Evolutionary conservation across 2,797 vertebrate species (phyloP).

Genomic region (Lateolabrax maculatus): DNA sequence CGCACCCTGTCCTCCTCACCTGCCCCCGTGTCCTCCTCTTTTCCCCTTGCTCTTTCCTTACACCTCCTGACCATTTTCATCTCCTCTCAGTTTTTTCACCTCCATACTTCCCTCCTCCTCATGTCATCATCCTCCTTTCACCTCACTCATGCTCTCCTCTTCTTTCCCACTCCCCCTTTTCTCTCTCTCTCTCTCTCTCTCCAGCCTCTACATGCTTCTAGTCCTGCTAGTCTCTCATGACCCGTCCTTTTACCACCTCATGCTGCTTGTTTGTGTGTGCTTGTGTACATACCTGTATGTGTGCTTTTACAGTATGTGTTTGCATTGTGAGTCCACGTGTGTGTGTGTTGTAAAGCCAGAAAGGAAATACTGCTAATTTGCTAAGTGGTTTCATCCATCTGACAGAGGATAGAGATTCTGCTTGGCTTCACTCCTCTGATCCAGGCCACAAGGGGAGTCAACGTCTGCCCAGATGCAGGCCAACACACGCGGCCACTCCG

Average conservation of each 20-base stretch:
- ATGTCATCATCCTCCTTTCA: slow-evolving; percentile 46
- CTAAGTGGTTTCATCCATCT: slow-evolving; percentile 73
- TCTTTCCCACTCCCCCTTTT: slow-evolving; percentile 31
- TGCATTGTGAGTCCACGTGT: slow-evolving; percentile 20
- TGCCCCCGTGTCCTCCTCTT: slow-evolving; percentile 20
- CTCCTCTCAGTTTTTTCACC: slow-evolving; percentile 27
- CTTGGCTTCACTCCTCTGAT: slow-evolving; percentile 69
- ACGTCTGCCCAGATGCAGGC: slow-evolving; percentile 44
- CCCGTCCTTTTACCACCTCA: slow-evolving; percentile 49
- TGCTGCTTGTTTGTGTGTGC: slow-evolving; percentile 24
- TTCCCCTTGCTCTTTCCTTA: slow-evolving; percentile 5
- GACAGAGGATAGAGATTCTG: slow-evolving; percentile 67
- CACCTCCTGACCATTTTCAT: slow-evolving; percentile 27
- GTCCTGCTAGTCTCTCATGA: slow-evolving; percentile 53
- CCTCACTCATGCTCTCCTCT: slow-evolving; percentile 18
- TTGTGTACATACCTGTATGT: slow-evolving; percentile 30
- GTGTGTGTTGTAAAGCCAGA: slow-evolving; percentile 53
- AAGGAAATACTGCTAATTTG: slow-evolving; percentile 66
- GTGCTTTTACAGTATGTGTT: slow-evolving; percentile 29
- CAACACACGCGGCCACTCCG: slow-evolving; percentile 16
- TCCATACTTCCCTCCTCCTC: slow-evolving; percentile 10
- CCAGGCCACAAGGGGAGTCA: slow-evolving; percentile 60
- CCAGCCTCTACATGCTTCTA: slow-evolving; percentile 43
- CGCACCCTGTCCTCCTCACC: slow-evolving; percentile 35
- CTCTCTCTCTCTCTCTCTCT: slow-evolving; percentile 33